A percentile compares a stretch with the other conserved stretches of the same genome.
These are phyloP conservation scores for Momotus momota DNA, from an alignment of 2,797 vertebrate genomes.

Conservation along the genomic window DNA sequence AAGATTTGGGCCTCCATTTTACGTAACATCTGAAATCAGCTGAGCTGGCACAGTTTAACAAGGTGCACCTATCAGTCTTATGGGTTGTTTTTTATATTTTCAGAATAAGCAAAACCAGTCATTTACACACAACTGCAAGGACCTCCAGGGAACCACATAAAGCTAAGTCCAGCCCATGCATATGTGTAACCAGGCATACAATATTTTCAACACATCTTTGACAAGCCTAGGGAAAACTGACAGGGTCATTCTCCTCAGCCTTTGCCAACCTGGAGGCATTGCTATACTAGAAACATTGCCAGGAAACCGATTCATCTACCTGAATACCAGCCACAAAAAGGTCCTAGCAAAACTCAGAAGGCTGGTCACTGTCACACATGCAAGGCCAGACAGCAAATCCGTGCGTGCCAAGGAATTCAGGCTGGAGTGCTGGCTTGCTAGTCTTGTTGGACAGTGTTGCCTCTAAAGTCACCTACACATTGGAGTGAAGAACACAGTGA, in stretches of 20 bases:
- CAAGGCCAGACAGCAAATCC: neutral
- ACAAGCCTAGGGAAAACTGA: neutral
- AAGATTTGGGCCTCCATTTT: neutral
- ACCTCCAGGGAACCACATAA: neutral
- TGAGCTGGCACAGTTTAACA: neutral
- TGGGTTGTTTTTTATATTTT: neutral
- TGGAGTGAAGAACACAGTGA: neutral
- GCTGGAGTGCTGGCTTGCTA: neutral
- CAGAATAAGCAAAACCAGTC: neutral
- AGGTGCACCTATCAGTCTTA: neutral
- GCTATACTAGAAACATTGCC: neutral
- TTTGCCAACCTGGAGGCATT: neutral
- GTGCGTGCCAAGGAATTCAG: neutral
- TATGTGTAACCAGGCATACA: neutral
- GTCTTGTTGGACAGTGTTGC: neutral
- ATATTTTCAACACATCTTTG: neutral
- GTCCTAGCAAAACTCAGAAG: neutral
- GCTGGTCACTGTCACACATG: neutral
- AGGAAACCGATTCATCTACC: neutral
- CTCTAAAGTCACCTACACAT: neutral
- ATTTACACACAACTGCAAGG: neutral
- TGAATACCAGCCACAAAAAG: neutral
- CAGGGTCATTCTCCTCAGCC: neutral
- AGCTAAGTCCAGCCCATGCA: neutral
- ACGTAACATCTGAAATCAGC: neutral